Evolutionary conservation across 2,797 vertebrate genomes (phyloP).

Genomic region (Esox lucius): DNA sequence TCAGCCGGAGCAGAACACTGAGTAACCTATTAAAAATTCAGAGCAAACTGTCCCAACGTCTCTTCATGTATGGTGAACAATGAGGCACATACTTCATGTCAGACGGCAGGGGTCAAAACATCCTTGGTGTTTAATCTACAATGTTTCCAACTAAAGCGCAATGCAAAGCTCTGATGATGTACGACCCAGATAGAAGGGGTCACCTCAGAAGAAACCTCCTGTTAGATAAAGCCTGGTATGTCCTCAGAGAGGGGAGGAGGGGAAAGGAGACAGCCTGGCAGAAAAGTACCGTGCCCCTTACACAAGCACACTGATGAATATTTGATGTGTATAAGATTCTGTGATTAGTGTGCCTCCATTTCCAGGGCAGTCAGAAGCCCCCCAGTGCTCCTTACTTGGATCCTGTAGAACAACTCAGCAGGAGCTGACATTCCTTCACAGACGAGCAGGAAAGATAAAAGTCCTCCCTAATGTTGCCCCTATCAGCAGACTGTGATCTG

Average conservation of each 20-base stretch:
- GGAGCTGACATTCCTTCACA: slow-evolving; percentile 2
- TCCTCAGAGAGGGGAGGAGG: not conserved
- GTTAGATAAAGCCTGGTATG: not conserved
- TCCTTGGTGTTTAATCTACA: not conserved
- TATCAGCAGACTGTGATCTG: not conserved
- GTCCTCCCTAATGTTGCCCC: not conserved
- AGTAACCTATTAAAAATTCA: slow-evolving; percentile 5
- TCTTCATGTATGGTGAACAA: not conserved
- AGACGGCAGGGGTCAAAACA: not conserved
- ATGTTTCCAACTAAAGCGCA: not conserved
- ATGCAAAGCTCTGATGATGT: not conserved
- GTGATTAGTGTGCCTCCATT: slow-evolving; percentile 32
- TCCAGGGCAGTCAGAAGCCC: slow-evolving; percentile 5
- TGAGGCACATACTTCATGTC: not conserved
- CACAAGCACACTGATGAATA: slow-evolving; percentile 40
- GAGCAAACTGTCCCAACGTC: not conserved
- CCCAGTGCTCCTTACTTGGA: not conserved
- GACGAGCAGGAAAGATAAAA: not conserved
- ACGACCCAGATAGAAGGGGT: not conserved
- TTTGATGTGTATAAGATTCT: slow-evolving; percentile 32
- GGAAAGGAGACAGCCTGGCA: not conserved
- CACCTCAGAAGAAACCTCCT: not conserved
- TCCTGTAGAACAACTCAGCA: not conserved
- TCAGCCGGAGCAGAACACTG: not conserved
- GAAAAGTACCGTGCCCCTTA: slow-evolving; percentile 16